These are phyloP conservation scores for Zoanthus sansibaricus DNA, from an alignment of 92 coral and sea anemone genomes.

Conservation along the genomic window DNA sequence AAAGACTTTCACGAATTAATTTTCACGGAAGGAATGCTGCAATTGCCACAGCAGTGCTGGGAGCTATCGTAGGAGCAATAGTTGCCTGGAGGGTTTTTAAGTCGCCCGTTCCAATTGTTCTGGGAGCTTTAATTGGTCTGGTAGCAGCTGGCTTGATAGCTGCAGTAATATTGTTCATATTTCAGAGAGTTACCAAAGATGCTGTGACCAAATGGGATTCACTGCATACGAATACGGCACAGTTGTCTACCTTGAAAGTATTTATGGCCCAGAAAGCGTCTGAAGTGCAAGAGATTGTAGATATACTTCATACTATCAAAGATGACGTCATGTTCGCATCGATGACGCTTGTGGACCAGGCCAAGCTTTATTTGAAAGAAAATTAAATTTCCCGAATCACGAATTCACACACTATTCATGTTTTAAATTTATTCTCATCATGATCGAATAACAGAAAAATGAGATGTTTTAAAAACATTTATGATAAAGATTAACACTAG, in stretches of 20 bases:
- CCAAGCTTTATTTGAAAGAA: slow-evolving; percentile 18
- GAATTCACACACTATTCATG: too few species aligned
- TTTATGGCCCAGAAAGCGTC: not conserved
- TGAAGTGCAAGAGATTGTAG: not conserved
- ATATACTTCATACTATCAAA: not conserved
- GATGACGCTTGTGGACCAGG: not conserved
- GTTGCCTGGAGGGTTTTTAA: not conserved
- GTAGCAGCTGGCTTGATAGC: slow-evolving; percentile 12
- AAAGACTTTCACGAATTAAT: slow-evolving; percentile 23
- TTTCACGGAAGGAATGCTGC: slow-evolving; percentile 37
- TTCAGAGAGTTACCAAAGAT: slow-evolving; percentile 23
- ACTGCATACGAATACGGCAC: not conserved
- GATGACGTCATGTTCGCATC: slow-evolving; percentile 16
- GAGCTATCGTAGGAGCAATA: slow-evolving; percentile 22
- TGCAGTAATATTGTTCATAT: not conserved
- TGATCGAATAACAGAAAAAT: not conserved
- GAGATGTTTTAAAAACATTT: too few species aligned
- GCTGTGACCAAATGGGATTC: slow-evolving; percentile 14
- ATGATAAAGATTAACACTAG: too few species aligned
- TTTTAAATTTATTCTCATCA: too few species aligned
- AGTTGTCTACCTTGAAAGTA: not conserved
- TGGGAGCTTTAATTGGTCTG: slow-evolving; percentile 26
- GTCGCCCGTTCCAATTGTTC: not conserved
- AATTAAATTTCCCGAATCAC: not conserved
- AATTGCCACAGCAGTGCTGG: slow-evolving; percentile 20